phyloP scores from a whole-genome alignment of 2,797 vertebrate genomes.

The Galago senegalensis region DNA sequence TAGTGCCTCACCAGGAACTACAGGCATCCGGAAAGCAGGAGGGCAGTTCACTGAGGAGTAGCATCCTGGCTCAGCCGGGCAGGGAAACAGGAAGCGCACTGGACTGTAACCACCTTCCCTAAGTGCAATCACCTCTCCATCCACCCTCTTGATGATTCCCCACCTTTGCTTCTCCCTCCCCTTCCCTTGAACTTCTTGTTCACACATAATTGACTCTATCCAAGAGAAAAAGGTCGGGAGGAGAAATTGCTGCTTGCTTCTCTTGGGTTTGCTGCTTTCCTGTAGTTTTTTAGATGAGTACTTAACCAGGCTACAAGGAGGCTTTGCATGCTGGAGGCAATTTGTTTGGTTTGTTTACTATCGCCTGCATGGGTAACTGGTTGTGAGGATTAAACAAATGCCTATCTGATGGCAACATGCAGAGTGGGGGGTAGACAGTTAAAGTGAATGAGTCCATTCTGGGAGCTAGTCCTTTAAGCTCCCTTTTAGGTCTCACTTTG shows the following conservation, averaged over 20 bases:
- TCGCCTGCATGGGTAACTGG: background rate
- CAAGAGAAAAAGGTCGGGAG: background rate
- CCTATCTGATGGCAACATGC: fast-evolving
- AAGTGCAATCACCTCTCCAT: background rate
- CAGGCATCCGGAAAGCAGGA: background rate
- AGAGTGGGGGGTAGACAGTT: background rate
- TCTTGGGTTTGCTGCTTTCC: background rate
- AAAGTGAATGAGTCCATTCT: background rate
- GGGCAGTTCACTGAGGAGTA: background rate
- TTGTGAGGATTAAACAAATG: background rate
- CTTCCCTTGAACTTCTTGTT: background rate
- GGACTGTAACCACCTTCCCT: background rate
- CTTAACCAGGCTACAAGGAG: background rate
- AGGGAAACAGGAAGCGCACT: background rate
- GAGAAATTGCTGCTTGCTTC: background rate
- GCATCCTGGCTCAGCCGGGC: background rate
- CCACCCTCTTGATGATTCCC: background rate
- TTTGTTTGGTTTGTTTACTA: background rate
- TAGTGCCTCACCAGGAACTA: background rate
- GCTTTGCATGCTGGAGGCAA: background rate
- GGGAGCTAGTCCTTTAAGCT: background rate
- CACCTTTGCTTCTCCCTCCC: too few species aligned
- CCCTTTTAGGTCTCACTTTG: background rate
- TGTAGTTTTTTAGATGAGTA: background rate
- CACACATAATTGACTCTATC: background rate